A percentile compares a stretch with the other conserved stretches of the same genome.
Conservation (phyloP, 2,888 invertebrate genomes). For the Pseudoips prasinana region DNA sequence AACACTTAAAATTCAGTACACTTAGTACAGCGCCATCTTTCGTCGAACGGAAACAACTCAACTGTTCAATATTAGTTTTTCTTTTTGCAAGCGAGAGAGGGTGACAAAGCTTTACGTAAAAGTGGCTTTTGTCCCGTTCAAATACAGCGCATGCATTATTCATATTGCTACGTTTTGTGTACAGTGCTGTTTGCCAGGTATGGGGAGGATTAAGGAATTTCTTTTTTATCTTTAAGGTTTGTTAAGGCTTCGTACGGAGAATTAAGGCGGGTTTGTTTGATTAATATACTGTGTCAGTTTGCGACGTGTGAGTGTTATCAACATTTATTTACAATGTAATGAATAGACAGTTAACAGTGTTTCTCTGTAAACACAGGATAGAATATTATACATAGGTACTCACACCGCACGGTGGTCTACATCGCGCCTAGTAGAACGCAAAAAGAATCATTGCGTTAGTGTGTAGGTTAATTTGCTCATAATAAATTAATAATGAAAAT, state of each 20-base stretch:
- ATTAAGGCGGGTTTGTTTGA: neutral
- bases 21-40: slow-evolving; percentile 33
- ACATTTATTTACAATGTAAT: too few species aligned
- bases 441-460: too few species aligned
- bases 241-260: neutral
- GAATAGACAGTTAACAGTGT: too few species aligned
- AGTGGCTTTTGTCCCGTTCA: slow-evolving; percentile 59
- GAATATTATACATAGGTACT: too few species aligned
- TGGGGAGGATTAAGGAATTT: slow-evolving; percentile 14
- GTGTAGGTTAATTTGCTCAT: too few species aligned
- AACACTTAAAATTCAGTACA: slow-evolving; percentile 8
- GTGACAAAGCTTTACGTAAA: slow-evolving; percentile 54
- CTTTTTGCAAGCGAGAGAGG: slow-evolving; percentile 37
- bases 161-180: slow-evolving; percentile 55
- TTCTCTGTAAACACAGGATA: too few species aligned
- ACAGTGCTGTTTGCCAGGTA: slow-evolving; percentile 34
- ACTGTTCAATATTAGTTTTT: slow-evolving; percentile 30
- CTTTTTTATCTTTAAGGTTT: neutral
- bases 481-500: too few species aligned
- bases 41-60: slow-evolving; percentile 20
- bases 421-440: too few species aligned
- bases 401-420: too few species aligned
- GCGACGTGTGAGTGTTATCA: too few species aligned
- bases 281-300: neutral
- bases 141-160: slow-evolving; percentile 65